Percentiles rank a stretch among this genome's conserved stretches.
phyloP scores from a whole-genome alignment of 2,113 vertebrate species.

The Psittacula cyanocephala region DNA sequence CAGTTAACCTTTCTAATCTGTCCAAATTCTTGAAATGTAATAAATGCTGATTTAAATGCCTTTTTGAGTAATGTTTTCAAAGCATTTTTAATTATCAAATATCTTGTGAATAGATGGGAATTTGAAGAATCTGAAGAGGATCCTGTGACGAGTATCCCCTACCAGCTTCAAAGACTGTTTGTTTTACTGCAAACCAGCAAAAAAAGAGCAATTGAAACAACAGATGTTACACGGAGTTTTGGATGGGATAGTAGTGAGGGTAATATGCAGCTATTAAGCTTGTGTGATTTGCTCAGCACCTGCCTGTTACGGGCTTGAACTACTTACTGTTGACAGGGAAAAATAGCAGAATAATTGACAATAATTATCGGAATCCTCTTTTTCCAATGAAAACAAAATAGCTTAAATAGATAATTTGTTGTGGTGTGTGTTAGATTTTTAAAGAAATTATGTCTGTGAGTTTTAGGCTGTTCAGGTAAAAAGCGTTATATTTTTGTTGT shows the following conservation, averaged over 20 bases:
- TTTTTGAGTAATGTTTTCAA: background rate
- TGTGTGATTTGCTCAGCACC: background rate
- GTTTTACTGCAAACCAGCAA: slow-evolving; percentile 97
- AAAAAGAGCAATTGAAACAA: slow-evolving; percentile 98
- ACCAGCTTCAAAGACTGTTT: slow-evolving; percentile 96
- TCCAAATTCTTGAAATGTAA: background rate
- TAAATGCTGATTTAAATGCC: background rate
- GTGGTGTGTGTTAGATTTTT: background rate
- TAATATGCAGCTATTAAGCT: slow-evolving; percentile 43
- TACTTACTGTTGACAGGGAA: background rate
- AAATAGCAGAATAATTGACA: background rate
- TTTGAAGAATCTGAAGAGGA: slow-evolving; percentile 98
- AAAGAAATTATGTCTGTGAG: background rate
- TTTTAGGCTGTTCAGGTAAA: background rate
- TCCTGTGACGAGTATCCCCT: slow-evolving; percentile 94
- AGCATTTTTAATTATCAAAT: background rate
- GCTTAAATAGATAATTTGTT: background rate
- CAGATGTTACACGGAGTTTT: slow-evolving; percentile 96
- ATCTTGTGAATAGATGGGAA: slow-evolving; percentile 85
- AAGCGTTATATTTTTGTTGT: background rate
- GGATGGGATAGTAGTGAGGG: slow-evolving; percentile 99
- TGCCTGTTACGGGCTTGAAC: background rate
- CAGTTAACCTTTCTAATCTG: background rate
- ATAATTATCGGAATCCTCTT: background rate
- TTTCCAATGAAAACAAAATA: background rate